phyloP scores from a whole-genome alignment of 2,113 vertebrate species.

The Scopus umbretta region DNA sequence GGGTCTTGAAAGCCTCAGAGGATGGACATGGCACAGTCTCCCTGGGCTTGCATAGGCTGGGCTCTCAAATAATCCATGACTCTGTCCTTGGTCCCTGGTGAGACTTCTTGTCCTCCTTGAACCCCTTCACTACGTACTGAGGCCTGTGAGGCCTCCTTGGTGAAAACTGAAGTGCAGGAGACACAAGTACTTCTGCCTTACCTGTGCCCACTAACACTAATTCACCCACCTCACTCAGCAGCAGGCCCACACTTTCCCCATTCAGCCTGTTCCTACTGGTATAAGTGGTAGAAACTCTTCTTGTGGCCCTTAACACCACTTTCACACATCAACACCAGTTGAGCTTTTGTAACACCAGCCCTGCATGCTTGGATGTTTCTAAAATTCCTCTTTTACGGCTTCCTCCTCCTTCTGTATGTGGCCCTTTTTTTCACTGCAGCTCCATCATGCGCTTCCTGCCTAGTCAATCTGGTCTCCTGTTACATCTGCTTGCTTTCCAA shows the following conservation, averaged over 20 bases:
- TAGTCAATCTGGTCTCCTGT: neutral
- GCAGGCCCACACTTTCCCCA: neutral
- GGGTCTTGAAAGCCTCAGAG: neutral
- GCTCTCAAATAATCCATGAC: neutral
- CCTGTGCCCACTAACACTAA: neutral
- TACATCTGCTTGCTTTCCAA: neutral
- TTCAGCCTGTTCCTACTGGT: neutral
- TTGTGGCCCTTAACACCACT: neutral
- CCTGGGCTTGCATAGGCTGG: neutral
- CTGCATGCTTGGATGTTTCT: neutral
- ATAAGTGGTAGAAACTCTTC: neutral
- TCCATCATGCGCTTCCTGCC: neutral
- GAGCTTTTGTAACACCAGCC: neutral
- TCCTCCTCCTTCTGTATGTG: neutral
- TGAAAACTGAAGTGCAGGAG: neutral
- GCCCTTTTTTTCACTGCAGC: neutral
- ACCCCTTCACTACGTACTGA: neutral
- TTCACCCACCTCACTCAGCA: neutral
- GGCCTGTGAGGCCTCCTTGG: neutral
- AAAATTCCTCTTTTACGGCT: neutral
- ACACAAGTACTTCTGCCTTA: neutral
- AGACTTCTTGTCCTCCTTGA: neutral
- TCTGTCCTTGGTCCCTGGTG: too few species aligned
- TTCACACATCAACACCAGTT: neutral
- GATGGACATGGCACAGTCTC: neutral